Evolutionary conservation across 2,113 vertebrate species (phyloP).

Genomic region (Charina bottae): DNA sequence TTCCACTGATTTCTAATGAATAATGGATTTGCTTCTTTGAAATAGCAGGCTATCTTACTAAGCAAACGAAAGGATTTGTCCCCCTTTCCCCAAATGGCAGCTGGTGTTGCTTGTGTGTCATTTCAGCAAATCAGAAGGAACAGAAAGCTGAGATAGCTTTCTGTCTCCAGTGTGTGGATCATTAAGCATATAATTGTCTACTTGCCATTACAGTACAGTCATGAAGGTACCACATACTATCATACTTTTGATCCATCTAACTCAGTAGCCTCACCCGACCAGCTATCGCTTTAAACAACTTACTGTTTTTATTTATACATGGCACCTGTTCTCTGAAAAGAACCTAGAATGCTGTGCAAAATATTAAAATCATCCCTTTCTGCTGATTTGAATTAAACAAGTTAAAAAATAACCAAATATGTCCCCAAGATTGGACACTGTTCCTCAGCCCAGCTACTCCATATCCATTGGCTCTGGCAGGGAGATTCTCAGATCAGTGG

Average conservation of each 20-base stretch:
- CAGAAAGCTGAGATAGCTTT: neutral
- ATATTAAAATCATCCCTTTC: neutral
- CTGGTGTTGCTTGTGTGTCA: neutral
- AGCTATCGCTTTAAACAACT: neutral
- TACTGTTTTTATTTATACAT: neutral
- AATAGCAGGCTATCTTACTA: neutral
- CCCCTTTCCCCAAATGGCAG: neutral
- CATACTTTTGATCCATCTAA: neutral
- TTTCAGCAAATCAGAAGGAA: neutral
- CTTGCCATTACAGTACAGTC: neutral
- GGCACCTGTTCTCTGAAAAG: neutral
- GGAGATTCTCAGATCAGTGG: neutral
- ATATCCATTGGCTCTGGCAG: neutral
- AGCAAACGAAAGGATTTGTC: neutral
- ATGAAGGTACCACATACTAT: neutral
- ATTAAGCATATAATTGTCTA: neutral
- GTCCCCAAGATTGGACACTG: neutral
- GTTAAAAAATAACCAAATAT: neutral
- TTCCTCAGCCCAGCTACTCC: neutral
- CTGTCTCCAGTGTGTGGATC: neutral
- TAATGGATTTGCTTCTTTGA: slow-evolving; percentile 13
- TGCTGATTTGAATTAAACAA: neutral
- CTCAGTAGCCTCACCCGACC: neutral
- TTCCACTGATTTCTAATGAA: slow-evolving; percentile 14
- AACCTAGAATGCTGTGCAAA: neutral